Evolutionary conservation across 2,888 invertebrate species (phyloP).

Genomic region (Criorhina ranunculi): DNA sequence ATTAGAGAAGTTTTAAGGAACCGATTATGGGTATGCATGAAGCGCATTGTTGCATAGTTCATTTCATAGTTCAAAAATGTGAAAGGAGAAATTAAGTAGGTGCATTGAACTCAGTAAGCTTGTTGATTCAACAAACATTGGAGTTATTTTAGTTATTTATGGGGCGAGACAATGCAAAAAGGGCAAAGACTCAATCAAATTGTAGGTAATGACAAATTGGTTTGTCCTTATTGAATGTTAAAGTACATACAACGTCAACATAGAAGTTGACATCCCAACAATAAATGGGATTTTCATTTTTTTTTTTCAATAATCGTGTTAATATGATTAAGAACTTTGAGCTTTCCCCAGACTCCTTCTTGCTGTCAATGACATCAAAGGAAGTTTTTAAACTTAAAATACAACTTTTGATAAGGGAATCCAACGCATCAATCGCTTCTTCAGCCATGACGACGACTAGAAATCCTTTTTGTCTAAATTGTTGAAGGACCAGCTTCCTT

Average conservation of each 20-base stretch:
- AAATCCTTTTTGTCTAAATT: no score
- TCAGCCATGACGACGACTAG: no score
- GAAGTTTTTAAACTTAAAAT: no score
- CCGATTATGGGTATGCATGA: conserved; percentile 4
- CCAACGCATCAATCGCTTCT: no score
- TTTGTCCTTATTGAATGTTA: background rate
- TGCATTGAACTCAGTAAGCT: conserved; percentile 33
- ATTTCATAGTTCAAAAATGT: background rate
- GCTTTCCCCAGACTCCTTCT: no score
- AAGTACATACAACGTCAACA: background rate
- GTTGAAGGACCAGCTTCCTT: no score
- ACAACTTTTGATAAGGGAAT: no score
- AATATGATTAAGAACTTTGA: no score
- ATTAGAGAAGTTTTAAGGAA: conserved; percentile 70
- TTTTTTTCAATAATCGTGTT: no score
- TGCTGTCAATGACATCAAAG: no score
- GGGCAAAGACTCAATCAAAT: background rate
- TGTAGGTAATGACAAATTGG: background rate
- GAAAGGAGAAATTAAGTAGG: background rate
- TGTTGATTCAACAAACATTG: conserved; percentile 24
- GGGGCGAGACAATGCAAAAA: background rate
- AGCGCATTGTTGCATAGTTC: conserved; percentile 56
- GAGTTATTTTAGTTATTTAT: background rate
- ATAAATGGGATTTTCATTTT: no score
- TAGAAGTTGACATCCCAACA: no score